Conservation (phyloP, 2,888 invertebrate genomes). For the Caenorhabditis japonica region DNA sequence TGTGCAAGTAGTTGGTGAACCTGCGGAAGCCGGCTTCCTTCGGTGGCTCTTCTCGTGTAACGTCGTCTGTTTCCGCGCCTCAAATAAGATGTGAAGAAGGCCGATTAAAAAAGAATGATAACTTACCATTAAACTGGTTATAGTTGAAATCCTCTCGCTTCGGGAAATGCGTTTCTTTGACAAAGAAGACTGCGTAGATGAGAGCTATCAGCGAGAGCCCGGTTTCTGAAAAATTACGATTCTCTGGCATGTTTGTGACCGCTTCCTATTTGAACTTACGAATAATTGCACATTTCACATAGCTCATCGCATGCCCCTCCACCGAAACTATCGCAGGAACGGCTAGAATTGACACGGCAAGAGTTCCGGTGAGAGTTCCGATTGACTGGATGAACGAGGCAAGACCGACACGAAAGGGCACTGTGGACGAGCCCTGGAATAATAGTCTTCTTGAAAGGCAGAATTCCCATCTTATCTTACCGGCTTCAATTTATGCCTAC, state of each 20-base stretch:
- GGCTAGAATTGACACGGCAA: conserved; percentile 55
- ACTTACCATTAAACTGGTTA: conserved; percentile 33
- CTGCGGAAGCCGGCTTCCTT: conserved; percentile 12
- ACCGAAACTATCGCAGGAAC: conserved; percentile 60
- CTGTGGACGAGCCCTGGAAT: conserved; percentile 64
- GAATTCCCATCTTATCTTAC: conserved; percentile 22
- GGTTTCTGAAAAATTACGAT: conserved; percentile 48
- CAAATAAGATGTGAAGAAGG: no score
- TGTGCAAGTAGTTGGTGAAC: conserved; percentile 11
- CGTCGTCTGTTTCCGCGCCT: no score
- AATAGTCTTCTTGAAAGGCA: neutral
- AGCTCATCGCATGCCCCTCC: conserved; percentile 58
- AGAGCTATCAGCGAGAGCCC: conserved; percentile 58
- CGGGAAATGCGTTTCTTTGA: conserved; percentile 66
- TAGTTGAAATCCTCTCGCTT: conserved; percentile 41
- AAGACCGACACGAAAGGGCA: conserved; percentile 68
- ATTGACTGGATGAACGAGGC: conserved; percentile 67
- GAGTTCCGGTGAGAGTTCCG: conserved; percentile 61
- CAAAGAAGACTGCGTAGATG: conserved; percentile 64
- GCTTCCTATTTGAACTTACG: conserved; percentile 35
- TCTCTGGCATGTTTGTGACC: neutral
- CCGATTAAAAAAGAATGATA: no score
- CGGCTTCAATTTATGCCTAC: conserved; percentile 63
- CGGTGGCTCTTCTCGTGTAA: no score
- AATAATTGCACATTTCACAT: conserved; percentile 58